Base-by-base conservation (phyloP, 2,113 vertebrate genomes). In the Hystrix cristata region DNA sequence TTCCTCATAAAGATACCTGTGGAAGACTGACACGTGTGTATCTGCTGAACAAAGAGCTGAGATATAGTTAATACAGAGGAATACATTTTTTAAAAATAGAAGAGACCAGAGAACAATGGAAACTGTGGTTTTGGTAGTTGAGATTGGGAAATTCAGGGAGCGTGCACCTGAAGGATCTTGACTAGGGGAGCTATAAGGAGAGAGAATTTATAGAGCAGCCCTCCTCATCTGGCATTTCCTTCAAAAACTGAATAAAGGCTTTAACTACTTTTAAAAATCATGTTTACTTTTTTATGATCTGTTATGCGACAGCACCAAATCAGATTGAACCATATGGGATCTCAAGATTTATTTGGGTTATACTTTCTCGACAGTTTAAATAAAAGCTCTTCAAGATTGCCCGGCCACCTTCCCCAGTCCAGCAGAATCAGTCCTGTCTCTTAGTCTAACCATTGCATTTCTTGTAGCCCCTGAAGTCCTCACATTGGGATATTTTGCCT, bases 331-430 rank as follows among this genome's bases (percentile, higher is more conserved):
- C 67, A 55, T 25, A 3, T 27, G 7, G 27, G 29, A 53, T 21
- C 62, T 71, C 60, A 69, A 94, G 27, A 85, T 67, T 74, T 81
- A 59, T 82, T 95, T 13, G 34, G 51, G 57, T 46, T 81, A 76
- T 55, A 59, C 38, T 11, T 19, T 72, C 48, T 57, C 71, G 38
- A 74, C 25, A 67, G 21, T 79, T 93, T 84, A 38, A 71, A 87
- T 38, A 69, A 85, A 97, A 96, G 51, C 57, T 88, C 86, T 89
- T 64, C n/a, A 81, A 79, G n/a, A 13, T 76, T 46, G 4, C 23
- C 34, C 79, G 38, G 29, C 62, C 46, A 43, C 85, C 21, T 88
- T 60, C 43, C 34, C 43, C 69, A 38, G 72, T 31, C 57, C 18
- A 11, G 51, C 5, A 57, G 55, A 90, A 87, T 43, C 57, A 25